phyloP scores from a whole-genome alignment of 2,797 vertebrate species.

The Pempheris klunzingeri region DNA sequence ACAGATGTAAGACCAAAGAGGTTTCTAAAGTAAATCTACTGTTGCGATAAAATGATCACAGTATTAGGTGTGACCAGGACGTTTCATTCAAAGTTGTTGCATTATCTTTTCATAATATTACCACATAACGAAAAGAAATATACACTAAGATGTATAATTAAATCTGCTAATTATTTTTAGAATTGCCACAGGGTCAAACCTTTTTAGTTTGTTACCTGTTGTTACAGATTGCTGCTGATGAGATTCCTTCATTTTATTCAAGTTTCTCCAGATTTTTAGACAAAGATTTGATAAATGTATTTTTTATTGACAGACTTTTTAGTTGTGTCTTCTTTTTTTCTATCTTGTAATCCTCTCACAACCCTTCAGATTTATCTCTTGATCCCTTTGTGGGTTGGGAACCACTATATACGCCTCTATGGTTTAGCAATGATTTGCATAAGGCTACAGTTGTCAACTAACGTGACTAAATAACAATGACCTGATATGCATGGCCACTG shows the following conservation, averaged over 20 bases:
- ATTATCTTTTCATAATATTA: background rate
- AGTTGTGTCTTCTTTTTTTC: too few species aligned
- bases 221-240: background rate
- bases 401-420: background rate
- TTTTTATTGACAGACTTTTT: too few species aligned
- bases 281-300: conserved; percentile 1
- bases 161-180: background rate
- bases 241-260: background rate
- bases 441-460: background rate
- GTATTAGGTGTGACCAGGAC: background rate
- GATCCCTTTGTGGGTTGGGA: too few species aligned
- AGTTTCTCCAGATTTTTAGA: background rate
- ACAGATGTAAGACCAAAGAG: conserved; percentile 7
- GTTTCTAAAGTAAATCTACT: background rate
- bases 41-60: too few species aligned
- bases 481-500: background rate
- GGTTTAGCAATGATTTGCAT: background rate
- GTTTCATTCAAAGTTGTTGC: background rate
- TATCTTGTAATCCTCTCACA: too few species aligned
- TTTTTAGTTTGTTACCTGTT: background rate
- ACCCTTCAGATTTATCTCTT: too few species aligned
- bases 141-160: background rate
- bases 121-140: background rate
- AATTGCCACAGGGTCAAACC: background rate
- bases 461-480: background rate